These are phyloP conservation scores for Cottoperca gobio DNA, from an alignment of 2,797 vertebrate species.

Conservation along the genomic window DNA sequence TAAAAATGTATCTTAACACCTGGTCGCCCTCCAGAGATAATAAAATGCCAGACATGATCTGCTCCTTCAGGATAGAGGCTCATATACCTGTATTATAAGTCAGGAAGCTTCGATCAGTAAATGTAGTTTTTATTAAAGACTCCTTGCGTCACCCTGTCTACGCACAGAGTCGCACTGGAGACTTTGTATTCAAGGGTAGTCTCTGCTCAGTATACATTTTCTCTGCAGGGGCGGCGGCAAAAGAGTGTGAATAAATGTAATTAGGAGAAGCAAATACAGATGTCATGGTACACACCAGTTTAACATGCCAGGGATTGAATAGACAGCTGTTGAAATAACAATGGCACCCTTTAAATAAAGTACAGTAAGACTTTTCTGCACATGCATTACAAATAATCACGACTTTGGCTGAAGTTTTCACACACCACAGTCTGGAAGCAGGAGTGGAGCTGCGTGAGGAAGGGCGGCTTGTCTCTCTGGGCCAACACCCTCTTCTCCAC, in stretches of 20 bases:
- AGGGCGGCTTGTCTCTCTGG: conserved; percentile 92
- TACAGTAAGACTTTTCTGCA: not conserved
- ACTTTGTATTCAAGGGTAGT: conserved; percentile 56
- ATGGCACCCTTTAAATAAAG: not conserved
- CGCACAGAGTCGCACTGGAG: conserved; percentile 15
- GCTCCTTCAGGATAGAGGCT: not conserved
- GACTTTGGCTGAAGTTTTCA: conserved; percentile 8
- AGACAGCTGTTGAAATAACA: conserved; percentile 4
- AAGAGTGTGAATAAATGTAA: conserved; percentile 25
- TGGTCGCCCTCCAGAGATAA: not conserved
- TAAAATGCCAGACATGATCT: not conserved
- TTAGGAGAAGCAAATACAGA: conserved; percentile 31
- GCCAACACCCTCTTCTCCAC: conserved; percentile 97
- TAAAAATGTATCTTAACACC: not conserved
- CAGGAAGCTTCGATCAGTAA: conserved; percentile 27
- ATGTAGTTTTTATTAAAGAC: conserved; percentile 45
- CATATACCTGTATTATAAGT: conserved; percentile 4
- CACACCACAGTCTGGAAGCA: conserved; percentile 96
- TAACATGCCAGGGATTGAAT: not conserved
- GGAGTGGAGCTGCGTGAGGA: conserved; percentile 97
- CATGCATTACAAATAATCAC: not conserved
- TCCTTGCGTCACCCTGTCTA: conserved; percentile 49
- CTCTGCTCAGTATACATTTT: conserved; percentile 52
- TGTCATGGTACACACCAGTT: conserved; percentile 6
- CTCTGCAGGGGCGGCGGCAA: conserved; percentile 24